phyloP scores from a whole-genome alignment of 92 coral and sea anemone genomes.

The Phenganax marumi region DNA sequence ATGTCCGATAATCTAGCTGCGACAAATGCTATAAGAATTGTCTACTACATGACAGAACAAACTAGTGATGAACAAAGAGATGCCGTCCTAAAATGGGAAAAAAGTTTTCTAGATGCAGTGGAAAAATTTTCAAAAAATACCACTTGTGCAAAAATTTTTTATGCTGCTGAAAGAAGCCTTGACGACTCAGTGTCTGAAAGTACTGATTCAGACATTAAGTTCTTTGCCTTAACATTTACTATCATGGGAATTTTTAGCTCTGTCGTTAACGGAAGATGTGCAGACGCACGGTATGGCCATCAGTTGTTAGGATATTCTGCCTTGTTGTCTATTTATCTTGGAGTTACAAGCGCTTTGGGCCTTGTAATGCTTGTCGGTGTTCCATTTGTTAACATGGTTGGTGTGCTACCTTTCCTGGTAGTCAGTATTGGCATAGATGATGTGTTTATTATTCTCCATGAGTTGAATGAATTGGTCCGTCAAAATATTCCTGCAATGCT shows the following conservation, averaged over 20 bases:
- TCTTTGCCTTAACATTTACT: constrained; percentile 60
- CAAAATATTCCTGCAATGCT: constrained; percentile 49
- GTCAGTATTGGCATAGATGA: constrained; percentile 75
- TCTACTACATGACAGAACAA: constrained; percentile 45
- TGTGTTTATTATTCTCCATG: constrained; percentile 78
- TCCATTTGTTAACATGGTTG: constrained; percentile 70
- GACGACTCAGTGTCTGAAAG: constrained; percentile 74
- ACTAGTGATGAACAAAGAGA: background rate
- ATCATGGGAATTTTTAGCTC: constrained; percentile 69
- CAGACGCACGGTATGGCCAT: constrained; percentile 67
- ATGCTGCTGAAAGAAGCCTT: constrained; percentile 62
- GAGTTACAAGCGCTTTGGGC: constrained; percentile 72
- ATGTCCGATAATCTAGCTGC: background rate
- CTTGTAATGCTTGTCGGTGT: constrained; percentile 56
- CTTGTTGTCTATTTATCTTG: constrained; percentile 67
- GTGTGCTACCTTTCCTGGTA: constrained; percentile 71
- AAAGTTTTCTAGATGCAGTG: background rate
- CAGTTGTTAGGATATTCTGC: constrained; percentile 60
- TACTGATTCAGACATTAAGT: constrained; percentile 44
- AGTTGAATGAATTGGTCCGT: constrained; percentile 62
- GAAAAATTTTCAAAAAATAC: constrained; percentile 29
- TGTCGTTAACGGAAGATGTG: constrained; percentile 60
- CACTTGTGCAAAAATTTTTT: constrained; percentile 49
- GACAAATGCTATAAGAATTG: background rate
- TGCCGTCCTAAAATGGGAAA: background rate